These are phyloP conservation scores for Rhyacichthys aspro DNA, from an alignment of 2,797 vertebrate genomes.

Conservation along the genomic window DNA sequence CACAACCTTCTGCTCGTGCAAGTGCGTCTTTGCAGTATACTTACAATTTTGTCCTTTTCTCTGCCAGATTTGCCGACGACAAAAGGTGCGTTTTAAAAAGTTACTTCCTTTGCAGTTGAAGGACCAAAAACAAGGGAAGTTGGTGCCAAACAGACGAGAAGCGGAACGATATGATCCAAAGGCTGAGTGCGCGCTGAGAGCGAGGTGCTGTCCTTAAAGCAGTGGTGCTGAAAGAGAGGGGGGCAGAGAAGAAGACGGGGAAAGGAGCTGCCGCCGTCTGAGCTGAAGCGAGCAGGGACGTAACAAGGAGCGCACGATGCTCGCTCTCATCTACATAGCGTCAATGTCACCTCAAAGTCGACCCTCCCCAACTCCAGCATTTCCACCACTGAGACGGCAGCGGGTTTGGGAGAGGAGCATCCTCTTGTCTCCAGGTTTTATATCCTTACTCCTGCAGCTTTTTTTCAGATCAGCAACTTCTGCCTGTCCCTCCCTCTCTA, in stretches of 20 bases:
- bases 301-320: slow-evolving; percentile 77
- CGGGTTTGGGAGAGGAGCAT: slow-evolving; percentile 78
- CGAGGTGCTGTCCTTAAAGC: slow-evolving; percentile 81
- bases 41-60: slow-evolving; percentile 59
- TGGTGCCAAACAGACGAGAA: slow-evolving; percentile 64
- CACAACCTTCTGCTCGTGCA: not conserved
- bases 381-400: slow-evolving; percentile 81
- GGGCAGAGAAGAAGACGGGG: slow-evolving; percentile 71
- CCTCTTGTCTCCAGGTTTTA: slow-evolving; percentile 81
- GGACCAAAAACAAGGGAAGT: slow-evolving; percentile 58
- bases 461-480: slow-evolving; percentile 60
- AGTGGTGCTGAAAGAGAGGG: slow-evolving; percentile 83
- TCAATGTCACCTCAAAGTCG: slow-evolving; percentile 86
- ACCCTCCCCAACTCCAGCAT: slow-evolving; percentile 84
- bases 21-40: slow-evolving; percentile 40
- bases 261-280: slow-evolving; percentile 77
- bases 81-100: slow-evolving; percentile 63
- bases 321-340: slow-evolving; percentile 81
- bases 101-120: slow-evolving; percentile 65
- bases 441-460: slow-evolving; percentile 70
- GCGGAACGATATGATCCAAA: slow-evolving; percentile 64
- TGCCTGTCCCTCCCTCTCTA: slow-evolving; percentile 36
- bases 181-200: slow-evolving; percentile 54
- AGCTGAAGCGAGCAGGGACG: slow-evolving; percentile 77
- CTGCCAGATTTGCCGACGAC: slow-evolving; percentile 32